Evolutionary conservation across 1,140 invertebrate genomes (phyloP), one percentile per base, ranked within the genome.

Genomic region (Drosophila trapezifrons): DNA sequence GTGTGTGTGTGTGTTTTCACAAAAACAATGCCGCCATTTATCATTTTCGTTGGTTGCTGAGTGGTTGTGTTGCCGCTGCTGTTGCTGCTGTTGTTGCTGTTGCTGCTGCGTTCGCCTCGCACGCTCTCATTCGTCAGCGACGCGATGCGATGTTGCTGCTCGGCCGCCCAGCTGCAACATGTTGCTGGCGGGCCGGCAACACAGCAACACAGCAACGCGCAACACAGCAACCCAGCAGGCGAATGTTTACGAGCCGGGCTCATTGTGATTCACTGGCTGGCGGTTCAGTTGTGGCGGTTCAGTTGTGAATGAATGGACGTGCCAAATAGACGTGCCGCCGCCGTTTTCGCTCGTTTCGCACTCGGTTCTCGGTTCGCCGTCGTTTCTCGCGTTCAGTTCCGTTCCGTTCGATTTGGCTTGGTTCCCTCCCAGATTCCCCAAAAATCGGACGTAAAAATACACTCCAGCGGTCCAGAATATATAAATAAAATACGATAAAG

Each of bases 271-370:
- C 79, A 77, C 51, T 37, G 51, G 51, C 51, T 54, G 51, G 32
- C 51, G 32, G 17, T 55, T 55, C 58, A 59, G 62, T 37, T 52
- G 32, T 40, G 56, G 66, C 66, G 45, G 45, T 76, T 90, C 80
- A 87, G 76, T 91, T 91, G 85, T 91, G 87, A 84, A 90, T 91
- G 90, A 91, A 90, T 86, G 81, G 89, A 91, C 90, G 90, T 89
- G 85, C 85, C 85, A 91, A 91, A 83, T 91, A 91, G 90, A 91
- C 84, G 90, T 91, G 71, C 64, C 70, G 82, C 82, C 82, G 84
- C 80, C 65, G 20, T 15, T 37, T 37, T 54, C 51, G 66, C 54
- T 78, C 85, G 75, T 60, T 63, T 74, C 70, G 65, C 78, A 64
- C 67, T 87, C 67, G 76, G 67, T 70, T 78, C 80, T 82, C 71